These are phyloP conservation scores for Rhyzopertha dominica DNA, from an alignment of 1,140 invertebrate genomes.

Conservation along the genomic window DNA sequence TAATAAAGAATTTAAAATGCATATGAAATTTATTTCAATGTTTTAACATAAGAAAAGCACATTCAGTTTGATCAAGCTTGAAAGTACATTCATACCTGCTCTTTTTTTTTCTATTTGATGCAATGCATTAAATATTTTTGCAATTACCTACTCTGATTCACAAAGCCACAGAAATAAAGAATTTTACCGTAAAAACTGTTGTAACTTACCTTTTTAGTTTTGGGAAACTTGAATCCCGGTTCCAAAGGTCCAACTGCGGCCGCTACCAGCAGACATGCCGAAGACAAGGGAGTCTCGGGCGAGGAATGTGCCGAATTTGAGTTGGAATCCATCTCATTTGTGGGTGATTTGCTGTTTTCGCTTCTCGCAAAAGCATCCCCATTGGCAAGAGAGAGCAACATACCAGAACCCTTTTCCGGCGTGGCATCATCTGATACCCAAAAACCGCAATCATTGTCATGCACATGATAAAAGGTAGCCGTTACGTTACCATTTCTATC, in stretches of 20 bases:
- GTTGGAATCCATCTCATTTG: slow-evolving; percentile 40
- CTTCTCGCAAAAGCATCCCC: slow-evolving; percentile 9
- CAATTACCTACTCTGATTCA: too few species aligned
- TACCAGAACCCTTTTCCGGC: slow-evolving; percentile 49
- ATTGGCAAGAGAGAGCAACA: slow-evolving; percentile 45
- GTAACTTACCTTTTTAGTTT: slow-evolving; percentile 89
- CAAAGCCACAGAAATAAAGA: too few species aligned
- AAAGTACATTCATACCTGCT: too few species aligned
- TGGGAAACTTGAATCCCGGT: slow-evolving; percentile 77
- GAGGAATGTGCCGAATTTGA: slow-evolving; percentile 48
- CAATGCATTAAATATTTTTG: too few species aligned
- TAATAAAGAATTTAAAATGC: too few species aligned
- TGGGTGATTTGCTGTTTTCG: slow-evolving; percentile 39
- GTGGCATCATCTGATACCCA: slow-evolving; percentile 6
- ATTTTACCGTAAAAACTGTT: too few species aligned
- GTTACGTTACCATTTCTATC: slow-evolving; percentile 12
- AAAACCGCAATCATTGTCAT: slow-evolving; percentile 10
- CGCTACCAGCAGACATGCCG: slow-evolving; percentile 71
- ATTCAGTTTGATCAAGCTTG: too few species aligned
- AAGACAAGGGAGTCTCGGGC: slow-evolving; percentile 57
- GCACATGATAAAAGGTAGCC: slow-evolving; percentile 1
- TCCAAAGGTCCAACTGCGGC: slow-evolving; percentile 74
- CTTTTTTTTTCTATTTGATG: too few species aligned
- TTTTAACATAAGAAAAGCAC: too few species aligned
- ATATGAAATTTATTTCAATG: too few species aligned